Evolutionary conservation across 2,797 vertebrate genomes (phyloP).

Genomic region (Rhinella marina): DNA sequence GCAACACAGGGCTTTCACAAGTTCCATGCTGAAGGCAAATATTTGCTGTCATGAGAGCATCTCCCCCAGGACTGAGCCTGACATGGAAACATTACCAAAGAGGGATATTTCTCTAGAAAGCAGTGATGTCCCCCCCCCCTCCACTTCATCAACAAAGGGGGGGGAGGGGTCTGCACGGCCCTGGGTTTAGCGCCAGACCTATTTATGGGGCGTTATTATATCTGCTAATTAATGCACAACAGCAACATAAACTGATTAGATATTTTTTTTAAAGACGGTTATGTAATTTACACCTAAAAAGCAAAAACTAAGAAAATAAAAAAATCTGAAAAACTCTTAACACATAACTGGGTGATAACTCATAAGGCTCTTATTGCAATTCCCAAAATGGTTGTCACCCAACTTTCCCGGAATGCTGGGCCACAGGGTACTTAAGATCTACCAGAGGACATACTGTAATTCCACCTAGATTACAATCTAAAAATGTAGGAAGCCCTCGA

Average conservation of each 20-base stretch:
- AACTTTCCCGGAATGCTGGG: too few relatives aligned
- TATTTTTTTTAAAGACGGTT: neutral
- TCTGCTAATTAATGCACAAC: neutral
- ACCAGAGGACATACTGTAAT: too few relatives aligned
- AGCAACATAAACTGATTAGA: neutral
- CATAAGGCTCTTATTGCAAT: too few relatives aligned
- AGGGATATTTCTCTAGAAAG: neutral
- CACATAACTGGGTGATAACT: too few relatives aligned
- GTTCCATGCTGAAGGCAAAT: slow-evolving; percentile 24
- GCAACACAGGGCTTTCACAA: slow-evolving; percentile 40
- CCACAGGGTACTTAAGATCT: too few relatives aligned
- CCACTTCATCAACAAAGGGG: neutral
- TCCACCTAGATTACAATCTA: too few relatives aligned
- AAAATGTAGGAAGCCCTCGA: too few relatives aligned
- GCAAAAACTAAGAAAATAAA: too few relatives aligned
- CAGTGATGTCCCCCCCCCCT: neutral
- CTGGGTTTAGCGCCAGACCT: too few relatives aligned
- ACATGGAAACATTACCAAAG: slow-evolving; percentile 25
- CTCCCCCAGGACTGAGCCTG: neutral
- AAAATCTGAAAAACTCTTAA: too few relatives aligned
- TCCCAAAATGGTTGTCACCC: too few relatives aligned
- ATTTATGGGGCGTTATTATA: neutral
- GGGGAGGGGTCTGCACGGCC: neutral
- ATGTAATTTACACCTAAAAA: too few relatives aligned
- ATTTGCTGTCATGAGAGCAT: slow-evolving; percentile 35